phyloP scores from a whole-genome alignment of 1,140 invertebrate species.

The Pollicipes pollicipes region DNA sequence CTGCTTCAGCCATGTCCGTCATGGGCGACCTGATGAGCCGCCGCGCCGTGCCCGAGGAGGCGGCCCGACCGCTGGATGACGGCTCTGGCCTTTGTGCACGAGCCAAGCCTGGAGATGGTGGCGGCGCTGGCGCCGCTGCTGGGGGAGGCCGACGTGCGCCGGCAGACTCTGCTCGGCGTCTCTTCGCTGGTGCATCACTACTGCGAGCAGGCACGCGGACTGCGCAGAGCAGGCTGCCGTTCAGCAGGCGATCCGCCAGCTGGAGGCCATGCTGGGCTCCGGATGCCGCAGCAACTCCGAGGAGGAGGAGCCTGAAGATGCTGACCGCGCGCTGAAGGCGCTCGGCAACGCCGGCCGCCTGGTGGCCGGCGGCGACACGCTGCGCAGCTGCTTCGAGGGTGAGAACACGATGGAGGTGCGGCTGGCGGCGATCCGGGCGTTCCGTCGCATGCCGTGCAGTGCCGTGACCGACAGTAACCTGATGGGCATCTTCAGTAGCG shows the following conservation, averaged over 20 bases:
- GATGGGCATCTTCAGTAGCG: conserved; percentile 45
- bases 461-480: conserved; percentile 31
- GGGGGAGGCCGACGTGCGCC: conserved; percentile 34
- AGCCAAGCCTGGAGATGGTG: conserved; percentile 51
- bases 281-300: conserved; percentile 36
- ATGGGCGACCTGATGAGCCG: conserved; percentile 48
- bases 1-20: conserved; percentile 50
- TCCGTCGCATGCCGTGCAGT: conserved; percentile 43
- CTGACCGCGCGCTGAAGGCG: conserved; percentile 59
- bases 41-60: conserved; percentile 40
- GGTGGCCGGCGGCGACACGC: conserved; percentile 36
- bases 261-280: conserved; percentile 36
- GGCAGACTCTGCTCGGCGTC: conserved; percentile 27
- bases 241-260: conserved; percentile 41
- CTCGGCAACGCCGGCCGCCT: conserved; percentile 58
- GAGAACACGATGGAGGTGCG: conserved; percentile 46
- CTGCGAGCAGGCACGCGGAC: conserved; percentile 24
- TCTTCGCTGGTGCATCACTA: conserved; percentile 30
- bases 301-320: conserved; percentile 46
- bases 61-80: conserved; percentile 37
- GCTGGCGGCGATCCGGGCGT: conserved; percentile 59
- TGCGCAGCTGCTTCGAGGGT: conserved; percentile 43
- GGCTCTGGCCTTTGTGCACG: conserved; percentile 40
- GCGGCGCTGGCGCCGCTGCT: conserved; percentile 33
- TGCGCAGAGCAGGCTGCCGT: conserved; percentile 28